Conservation (phyloP, 2,113 vertebrate species). For the Fukomys damarensis region DNA sequence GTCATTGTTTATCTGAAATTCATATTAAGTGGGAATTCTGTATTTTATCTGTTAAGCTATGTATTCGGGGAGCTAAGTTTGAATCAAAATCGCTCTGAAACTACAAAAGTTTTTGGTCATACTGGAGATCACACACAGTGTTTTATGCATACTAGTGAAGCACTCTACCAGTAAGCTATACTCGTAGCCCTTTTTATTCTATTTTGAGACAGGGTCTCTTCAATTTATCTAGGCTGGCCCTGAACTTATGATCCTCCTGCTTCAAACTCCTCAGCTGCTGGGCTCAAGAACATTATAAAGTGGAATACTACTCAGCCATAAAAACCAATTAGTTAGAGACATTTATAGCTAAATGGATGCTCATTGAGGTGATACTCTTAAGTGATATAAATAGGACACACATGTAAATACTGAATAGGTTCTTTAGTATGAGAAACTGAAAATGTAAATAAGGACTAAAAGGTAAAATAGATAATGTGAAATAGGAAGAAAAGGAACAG, state of each 20-base stretch:
- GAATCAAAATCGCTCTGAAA: neutral
- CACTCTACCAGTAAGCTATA: neutral
- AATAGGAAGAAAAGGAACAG: too few relatives aligned
- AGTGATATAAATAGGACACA: too few relatives aligned
- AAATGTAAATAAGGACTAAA: too few relatives aligned
- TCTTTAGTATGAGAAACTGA: too few relatives aligned
- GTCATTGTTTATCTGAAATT: conserved; percentile 36
- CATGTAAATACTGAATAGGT: too few relatives aligned
- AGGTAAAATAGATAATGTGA: too few relatives aligned
- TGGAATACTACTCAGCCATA: too few relatives aligned
- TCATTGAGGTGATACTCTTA: too few relatives aligned
- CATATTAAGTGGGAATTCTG: neutral
- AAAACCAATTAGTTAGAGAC: too few relatives aligned
- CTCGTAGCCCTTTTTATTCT: neutral
- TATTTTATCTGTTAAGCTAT: neutral
- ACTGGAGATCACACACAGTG: neutral
- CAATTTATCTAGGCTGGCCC: neutral
- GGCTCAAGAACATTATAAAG: neutral
- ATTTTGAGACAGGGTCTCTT: neutral
- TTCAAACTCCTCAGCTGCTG: neutral
- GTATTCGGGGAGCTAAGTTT: neutral
- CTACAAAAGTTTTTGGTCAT: neutral
- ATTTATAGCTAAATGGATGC: too few relatives aligned
- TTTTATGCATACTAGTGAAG: neutral
- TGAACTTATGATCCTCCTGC: neutral